These are phyloP conservation scores for Callyntrura guangdongensis DNA, from an alignment of 2,888 invertebrate species.

Conservation along the genomic window DNA sequence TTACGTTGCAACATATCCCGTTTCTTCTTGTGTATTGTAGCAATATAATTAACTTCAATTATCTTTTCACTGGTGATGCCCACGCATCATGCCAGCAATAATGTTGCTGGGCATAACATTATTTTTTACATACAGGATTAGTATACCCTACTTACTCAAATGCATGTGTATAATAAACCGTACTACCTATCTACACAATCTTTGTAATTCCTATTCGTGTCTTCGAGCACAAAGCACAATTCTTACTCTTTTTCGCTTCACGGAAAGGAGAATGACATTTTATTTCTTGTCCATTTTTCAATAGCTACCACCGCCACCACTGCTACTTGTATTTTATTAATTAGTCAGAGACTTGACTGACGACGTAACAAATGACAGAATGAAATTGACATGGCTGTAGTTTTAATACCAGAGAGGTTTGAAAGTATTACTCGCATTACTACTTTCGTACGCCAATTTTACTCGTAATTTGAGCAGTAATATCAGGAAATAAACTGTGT, in stretches of 20 bases:
- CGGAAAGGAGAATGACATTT: too few species aligned
- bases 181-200: background rate
- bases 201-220: too few species aligned
- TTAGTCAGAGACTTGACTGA: too few species aligned
- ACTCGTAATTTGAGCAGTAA: background rate
- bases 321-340: too few species aligned
- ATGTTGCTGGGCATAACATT: background rate
- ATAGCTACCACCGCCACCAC: too few species aligned
- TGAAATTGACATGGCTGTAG: too few species aligned
- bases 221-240: too few species aligned
- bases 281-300: too few species aligned
- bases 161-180: background rate
- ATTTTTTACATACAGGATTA: background rate
- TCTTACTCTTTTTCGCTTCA: too few species aligned
- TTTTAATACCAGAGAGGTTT: too few species aligned
- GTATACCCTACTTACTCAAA: background rate
- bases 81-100: background rate
- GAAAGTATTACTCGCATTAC: background rate
- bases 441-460: background rate
- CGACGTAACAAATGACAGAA: too few species aligned
- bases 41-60: constrained; percentile 51
- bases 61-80: constrained; percentile 28
- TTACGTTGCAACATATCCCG: constrained; percentile 50
- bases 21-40: constrained; percentile 2
- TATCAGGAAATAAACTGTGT: too few species aligned